Base-by-base conservation (phyloP, 2,113 vertebrate species). In the Ammodytes marinus region DNA sequence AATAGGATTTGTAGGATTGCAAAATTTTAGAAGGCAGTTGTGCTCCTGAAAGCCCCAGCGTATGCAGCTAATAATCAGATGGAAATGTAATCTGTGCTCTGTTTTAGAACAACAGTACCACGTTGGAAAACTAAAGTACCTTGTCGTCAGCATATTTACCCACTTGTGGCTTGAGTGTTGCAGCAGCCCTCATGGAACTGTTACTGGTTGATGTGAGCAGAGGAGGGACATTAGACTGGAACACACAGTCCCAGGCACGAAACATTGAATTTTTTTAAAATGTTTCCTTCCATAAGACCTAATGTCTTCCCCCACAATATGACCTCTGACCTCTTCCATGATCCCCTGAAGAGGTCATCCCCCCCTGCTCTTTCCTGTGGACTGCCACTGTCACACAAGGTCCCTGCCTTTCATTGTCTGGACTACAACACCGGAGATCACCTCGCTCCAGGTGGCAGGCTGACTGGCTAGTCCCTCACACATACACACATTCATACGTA, bases 371-470 rank as follows among this genome's bases (percentile, higher is more conserved):
- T 27, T 81, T 90, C 86, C 89, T 87, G 77, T 74, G 46, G 15
- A 69, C 19, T 10, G 60, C 15, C 55, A 42, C 42, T 14, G 75
- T 79, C 71, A 14, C 54, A 49, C 57, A 8, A 57, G 59, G 49
- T 76, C 50, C n/a, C 80, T 64, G 78, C 73, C 74, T 85, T 59
- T 85, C n/a, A 89, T 92, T 89, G 87, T 90, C 83, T 84, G 46
- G 0, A 35, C 47, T 11, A 43, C 66, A 52, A 50, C 58, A 66
- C 63, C 27, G 27, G 80, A 76, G 74, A 61, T 80, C 77, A n/a
- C 64, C 15, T 70, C 43, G 8, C 58, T 82, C 73, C 87, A 88
- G 87, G 86, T 90, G 89, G 83, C 66, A 55, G 9, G 50, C 39
- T 53, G 27, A 2, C 68, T 46, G 58, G 27, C 27, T n/a, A 39